Base-by-base conservation (phyloP, 1,140 invertebrate species). In the Oryctes rhinoceros region DNA sequence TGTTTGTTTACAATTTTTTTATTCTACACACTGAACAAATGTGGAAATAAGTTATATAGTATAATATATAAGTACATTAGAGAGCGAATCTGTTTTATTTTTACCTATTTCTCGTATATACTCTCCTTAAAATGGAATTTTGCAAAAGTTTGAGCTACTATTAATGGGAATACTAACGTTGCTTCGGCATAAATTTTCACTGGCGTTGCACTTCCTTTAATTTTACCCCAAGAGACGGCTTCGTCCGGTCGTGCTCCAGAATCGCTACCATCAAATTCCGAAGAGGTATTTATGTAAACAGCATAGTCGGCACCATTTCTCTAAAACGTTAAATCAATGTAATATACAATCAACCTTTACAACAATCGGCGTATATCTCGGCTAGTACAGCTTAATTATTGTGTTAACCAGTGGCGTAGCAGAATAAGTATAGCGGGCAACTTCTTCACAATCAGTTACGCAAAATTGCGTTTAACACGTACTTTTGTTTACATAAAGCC, bases 171-270 rank as follows among this genome's bases (percentile, higher is more conserved):
- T 3, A 99, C 91, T 10, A 99, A 89, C 79, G 94, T 95, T n/a
- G 98, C 98, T 88, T 99, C 98, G 4, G 95, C 96, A 89, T 96
- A 98, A 24, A 99, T 90, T 92, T 99, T 99, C 0, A 99, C 96
- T n/a, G 98, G 96, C 71, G 90, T 92, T 0, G 97, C 96, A 85
- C 94, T 93, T 84, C 92, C 93, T 85, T 93, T 93, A 80, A 99
- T 99, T 90, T 99, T 99, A 0, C 98, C 98, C 98, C 98, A 99
- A 4, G 97, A 99, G 13, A 99, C 91, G 0, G 98, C 98, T 90
- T 99, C 99, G 90, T 99, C 99, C 3, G 98, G 98, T 74, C 95
- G 90, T 0, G 98, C 99, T 10, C 99, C 99, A 82, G 97, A 96
- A 88, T 99, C 99, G 88, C 97, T 99, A 0, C 98, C 99, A 91